phyloP scores from a whole-genome alignment of 1,140 invertebrate species.

The Drusus annulatus region DNA sequence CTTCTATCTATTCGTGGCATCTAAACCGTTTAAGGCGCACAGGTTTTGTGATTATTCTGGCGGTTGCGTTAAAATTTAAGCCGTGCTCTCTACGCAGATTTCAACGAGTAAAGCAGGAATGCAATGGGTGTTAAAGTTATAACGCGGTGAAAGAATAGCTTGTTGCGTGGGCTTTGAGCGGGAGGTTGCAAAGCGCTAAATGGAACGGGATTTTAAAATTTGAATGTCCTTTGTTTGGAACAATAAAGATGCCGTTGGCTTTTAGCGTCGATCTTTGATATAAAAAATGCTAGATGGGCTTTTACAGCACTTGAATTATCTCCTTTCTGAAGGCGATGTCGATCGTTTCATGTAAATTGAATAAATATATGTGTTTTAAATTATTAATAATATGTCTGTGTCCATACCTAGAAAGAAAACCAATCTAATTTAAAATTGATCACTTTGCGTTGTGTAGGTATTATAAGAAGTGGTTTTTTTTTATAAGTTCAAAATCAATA shows the following conservation, averaged over 20 bases:
- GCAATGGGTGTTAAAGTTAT: not conserved
- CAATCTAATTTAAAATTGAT: too few relatives aligned
- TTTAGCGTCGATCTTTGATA: not conserved
- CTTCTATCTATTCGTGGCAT: slow-evolving; percentile 1
- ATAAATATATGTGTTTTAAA: too few relatives aligned
- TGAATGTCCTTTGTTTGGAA: slow-evolving; percentile 16
- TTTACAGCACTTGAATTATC: too few relatives aligned
- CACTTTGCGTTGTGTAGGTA: too few relatives aligned
- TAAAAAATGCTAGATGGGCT: too few relatives aligned
- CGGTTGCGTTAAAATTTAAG: not conserved
- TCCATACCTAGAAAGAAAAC: too few relatives aligned
- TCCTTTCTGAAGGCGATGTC: too few relatives aligned
- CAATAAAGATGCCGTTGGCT: slow-evolving; percentile 27
- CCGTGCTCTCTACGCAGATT: not conserved
- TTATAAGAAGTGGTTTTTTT: too few relatives aligned
- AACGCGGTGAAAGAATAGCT: not conserved
- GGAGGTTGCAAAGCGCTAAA: slow-evolving; percentile 1
- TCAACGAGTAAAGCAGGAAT: not conserved
- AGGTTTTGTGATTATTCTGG: not conserved
- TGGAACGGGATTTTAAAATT: slow-evolving; percentile 3
- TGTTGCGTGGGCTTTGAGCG: slow-evolving; percentile 12
- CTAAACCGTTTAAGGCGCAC: slow-evolving; percentile 8
- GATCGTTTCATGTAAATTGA: too few relatives aligned
- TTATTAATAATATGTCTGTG: too few relatives aligned
- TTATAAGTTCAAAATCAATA: too few relatives aligned